A percentile compares a stretch with the other conserved stretches of the same genome.
These are phyloP conservation scores for Forbesichthys papilliferus DNA, from an alignment of 2,113 vertebrate species.

Conservation along the genomic window DNA sequence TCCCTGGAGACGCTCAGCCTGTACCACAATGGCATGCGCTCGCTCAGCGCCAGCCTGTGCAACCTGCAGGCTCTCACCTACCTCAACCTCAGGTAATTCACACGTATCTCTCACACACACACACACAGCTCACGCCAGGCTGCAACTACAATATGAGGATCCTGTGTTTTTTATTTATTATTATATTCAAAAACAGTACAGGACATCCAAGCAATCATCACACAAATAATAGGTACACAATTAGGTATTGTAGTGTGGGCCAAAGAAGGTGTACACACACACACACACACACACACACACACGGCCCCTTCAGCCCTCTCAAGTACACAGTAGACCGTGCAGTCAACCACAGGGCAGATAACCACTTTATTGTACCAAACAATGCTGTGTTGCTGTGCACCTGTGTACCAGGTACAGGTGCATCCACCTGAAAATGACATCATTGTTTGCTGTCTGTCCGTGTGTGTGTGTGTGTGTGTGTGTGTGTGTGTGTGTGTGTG, in stretches of 20 bases:
- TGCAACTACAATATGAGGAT: no score
- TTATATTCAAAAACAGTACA: no score
- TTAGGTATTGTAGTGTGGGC: no score
- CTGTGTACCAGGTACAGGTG: neutral
- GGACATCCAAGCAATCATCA: no score
- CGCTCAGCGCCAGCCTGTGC: constrained; percentile 79
- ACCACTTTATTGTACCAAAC: neutral
- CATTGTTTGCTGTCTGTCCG: neutral
- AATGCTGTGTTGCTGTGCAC: neutral
- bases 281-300: no score
- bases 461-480: neutral
- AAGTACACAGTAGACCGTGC: neutral
- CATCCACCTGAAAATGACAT: constrained; percentile 2
- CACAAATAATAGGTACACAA: no score
- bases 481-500: neutral
- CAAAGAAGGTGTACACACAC: neutral
- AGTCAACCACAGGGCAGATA: no score
- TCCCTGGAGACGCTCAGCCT: constrained; percentile 89
- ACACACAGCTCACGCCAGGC: neutral
- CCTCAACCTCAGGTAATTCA: constrained; percentile 81
- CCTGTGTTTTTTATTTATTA: no score
- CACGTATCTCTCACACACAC: neutral
- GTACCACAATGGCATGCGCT: constrained; percentile 93
- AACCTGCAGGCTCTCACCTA: constrained; percentile 91
- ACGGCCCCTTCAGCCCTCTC: neutral